A percentile compares a stretch with the other conserved stretches of the same genome.
These are phyloP conservation scores for Carollia perspicillata DNA, from an alignment of 2,113 vertebrate species.

Conservation along the genomic window DNA sequence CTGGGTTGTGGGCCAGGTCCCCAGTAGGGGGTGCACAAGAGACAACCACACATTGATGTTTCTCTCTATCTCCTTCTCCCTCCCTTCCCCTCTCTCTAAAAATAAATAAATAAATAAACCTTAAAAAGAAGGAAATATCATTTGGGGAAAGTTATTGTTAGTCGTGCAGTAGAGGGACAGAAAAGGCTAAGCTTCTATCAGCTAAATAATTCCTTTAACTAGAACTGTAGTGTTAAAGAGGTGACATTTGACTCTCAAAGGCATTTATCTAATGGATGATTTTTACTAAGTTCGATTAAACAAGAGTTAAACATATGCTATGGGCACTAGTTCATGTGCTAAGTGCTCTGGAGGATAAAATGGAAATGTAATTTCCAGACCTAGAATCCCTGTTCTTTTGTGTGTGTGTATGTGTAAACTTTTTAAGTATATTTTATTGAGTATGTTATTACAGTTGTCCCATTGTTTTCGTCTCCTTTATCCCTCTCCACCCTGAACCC, in stretches of 20 bases:
- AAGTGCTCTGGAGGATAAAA: not conserved
- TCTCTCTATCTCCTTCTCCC: no score
- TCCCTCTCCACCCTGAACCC: no score
- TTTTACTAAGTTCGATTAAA: conserved; percentile 11
- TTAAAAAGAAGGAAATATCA: not conserved
- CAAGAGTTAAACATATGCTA: not conserved
- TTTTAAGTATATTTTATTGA: no score
- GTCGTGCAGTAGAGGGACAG: not conserved
- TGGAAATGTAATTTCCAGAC: not conserved
- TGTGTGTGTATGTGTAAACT: no score
- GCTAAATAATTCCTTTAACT: not conserved
- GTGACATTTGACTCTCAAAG: not conserved
- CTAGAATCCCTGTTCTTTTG: not conserved
- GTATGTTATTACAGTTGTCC: no score
- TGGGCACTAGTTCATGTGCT: not conserved
- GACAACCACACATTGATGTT: no score
- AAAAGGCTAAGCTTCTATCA: not conserved
- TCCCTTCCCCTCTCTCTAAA: not conserved
- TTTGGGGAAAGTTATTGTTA: not conserved
- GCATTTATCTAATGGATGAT: not conserved
- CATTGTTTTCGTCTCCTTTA: no score
- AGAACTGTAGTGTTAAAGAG: not conserved
- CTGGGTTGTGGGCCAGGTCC: no score
- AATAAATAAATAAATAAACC: not conserved
- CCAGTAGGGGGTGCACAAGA: no score